Evolutionary conservation across 2,113 vertebrate genomes (phyloP), one percentile per base, ranked within the genome.

Genomic region (Daboia siamensis): DNA sequence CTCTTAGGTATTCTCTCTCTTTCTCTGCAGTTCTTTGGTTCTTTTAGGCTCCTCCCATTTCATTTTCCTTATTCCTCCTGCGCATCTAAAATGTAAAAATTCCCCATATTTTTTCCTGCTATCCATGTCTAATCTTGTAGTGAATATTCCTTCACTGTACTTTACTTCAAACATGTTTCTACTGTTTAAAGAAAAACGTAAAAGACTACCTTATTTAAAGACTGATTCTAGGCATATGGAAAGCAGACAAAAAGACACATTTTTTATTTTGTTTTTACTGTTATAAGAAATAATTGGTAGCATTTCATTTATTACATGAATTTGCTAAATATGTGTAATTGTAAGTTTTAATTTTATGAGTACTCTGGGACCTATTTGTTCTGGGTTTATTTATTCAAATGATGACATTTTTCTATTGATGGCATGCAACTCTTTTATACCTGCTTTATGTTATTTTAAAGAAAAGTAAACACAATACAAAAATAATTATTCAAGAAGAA

Each of bases 181-280:
- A 56, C 48, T 33, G 20, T 33, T 91, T 69, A 29, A 29, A 90
- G 55, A 24, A 29, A 26, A n/a, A 12, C 13, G 24, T 13, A 21
- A 54, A 61, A 52, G 15, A 87, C 24, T 51, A 1, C 46, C 33
- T 10, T 86, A 86, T 21, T 86, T 57, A 87, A 12, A 24, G 1
- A 29, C 48, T 61, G 20, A 88, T 92, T 91, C 90, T 69, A 44
- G 33, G 15, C 86, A 54, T 4, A 5, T 46, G 8, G 3, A 0
- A 88, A 21, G 51, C 33, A 46, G 86, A 24, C 17, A 26, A 44
- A 55, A 88, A 33, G 48, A n/a, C 91, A 90, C 20, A 51, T 15
- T 9, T 88, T 51, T 92, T 61, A 69, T 90, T 92, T 85, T n/a
- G 56, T 39, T 59, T 59, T 59, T 84, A 80, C 86, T 85, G 86